These are phyloP conservation scores for Synergus gifuensis DNA, from an alignment of 2,888 invertebrate species.

Conservation along the genomic window DNA sequence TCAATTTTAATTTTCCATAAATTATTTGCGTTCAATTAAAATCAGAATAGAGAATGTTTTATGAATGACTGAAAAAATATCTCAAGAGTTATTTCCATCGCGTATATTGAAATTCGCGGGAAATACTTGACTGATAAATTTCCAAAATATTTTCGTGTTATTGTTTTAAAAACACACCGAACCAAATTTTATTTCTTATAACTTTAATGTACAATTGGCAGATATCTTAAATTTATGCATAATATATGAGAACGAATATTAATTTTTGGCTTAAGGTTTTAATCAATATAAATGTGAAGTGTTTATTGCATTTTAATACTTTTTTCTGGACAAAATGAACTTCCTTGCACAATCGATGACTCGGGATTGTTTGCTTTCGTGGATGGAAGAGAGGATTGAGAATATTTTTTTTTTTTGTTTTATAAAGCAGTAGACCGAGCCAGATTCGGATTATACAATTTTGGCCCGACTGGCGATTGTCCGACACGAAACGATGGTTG, in stretches of 20 bases:
- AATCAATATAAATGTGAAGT: not conserved
- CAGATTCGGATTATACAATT: constrained; percentile 58
- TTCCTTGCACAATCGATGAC: not conserved
- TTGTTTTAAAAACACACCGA: not conserved
- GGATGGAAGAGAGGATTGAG: not conserved
- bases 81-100: no score
- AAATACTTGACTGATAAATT: not conserved
- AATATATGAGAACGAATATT: no score
- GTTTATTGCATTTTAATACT: not conserved
- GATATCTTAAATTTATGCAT: no score
- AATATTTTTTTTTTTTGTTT: constrained; percentile 27
- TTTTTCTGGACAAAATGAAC: not conserved
- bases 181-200: no score
- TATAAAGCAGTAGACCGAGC: constrained; percentile 46
- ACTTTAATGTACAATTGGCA: no score
- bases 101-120: not conserved
- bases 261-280: not conserved
- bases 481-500: constrained; percentile 50
- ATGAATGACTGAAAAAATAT: not conserved
- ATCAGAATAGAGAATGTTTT: not conserved
- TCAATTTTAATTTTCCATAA: constrained; percentile 17
- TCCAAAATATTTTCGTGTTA: not conserved
- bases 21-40: not conserved
- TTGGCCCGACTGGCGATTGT: constrained; percentile 53
- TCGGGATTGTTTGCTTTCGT: not conserved